phyloP scores from a whole-genome alignment of 2,113 vertebrate genomes.

The Macheiramphus alcinus region DNA sequence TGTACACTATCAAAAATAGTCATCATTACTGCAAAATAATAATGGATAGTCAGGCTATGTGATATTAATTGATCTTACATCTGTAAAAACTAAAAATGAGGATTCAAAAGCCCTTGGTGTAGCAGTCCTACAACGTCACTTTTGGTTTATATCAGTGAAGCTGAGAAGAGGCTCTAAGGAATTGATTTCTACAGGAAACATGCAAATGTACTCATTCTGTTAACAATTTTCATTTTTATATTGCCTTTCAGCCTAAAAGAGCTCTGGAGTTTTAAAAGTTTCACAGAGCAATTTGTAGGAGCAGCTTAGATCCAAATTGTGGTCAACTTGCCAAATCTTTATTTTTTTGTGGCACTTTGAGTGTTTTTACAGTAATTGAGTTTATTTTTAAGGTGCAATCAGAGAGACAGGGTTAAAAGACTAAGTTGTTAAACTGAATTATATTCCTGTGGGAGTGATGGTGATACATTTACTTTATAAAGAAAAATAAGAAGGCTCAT shows the following conservation, averaged over 20 bases:
- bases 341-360: not conserved
- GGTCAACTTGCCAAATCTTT: not conserved
- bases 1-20: not conserved
- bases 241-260: not conserved
- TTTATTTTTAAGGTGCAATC: not conserved
- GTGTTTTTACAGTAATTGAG: not conserved
- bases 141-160: not conserved
- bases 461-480: not conserved
- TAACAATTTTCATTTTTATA: not conserved
- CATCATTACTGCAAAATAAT: not conserved
- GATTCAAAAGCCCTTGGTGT: not conserved
- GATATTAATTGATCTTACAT: not conserved
- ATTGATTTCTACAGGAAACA: not conserved
- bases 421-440: not conserved
- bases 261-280: not conserved
- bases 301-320: not conserved
- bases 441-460: not conserved
- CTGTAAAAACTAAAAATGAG: not conserved
- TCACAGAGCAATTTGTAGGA: not conserved
- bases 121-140: not conserved
- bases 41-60: not conserved
- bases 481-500: not conserved
- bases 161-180: not conserved
- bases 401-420: not conserved
- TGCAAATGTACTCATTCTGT: not conserved